These are phyloP conservation scores for Ciconia nigra DNA, from an alignment of 2,797 vertebrate species.

Conservation along the genomic window DNA sequence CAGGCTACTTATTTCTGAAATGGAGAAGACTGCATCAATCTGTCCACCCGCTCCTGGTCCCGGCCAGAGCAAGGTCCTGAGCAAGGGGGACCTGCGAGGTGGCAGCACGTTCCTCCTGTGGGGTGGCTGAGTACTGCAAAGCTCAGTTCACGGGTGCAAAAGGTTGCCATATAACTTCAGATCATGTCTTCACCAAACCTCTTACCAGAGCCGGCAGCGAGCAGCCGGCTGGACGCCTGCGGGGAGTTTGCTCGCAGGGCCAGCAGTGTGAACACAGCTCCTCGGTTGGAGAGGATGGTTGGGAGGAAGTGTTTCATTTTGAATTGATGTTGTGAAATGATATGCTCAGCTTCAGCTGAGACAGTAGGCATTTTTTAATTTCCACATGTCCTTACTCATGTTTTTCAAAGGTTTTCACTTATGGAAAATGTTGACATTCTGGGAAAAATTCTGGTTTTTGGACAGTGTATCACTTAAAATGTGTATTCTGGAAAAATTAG, in stretches of 20 bases:
- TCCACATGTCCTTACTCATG: neutral
- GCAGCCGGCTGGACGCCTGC: neutral
- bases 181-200: neutral
- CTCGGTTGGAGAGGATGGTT: accelerated
- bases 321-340: neutral
- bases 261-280: neutral
- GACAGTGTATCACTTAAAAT: neutral
- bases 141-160: neutral
- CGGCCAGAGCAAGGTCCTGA: neutral
- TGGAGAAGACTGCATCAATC: accelerated
- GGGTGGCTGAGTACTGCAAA: neutral
- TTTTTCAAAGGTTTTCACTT: neutral
- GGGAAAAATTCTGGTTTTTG: neutral
- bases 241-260: accelerated
- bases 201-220: accelerated
- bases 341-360: neutral
- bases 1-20: neutral
- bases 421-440: neutral
- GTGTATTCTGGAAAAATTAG: neutral
- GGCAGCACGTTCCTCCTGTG: accelerated
- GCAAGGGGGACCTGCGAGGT: accelerated
- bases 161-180: neutral
- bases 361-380: neutral
- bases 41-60: neutral
- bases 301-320: neutral